Evolutionary conservation across 2,797 vertebrate species (phyloP), one percentile per base, ranked within the genome.

Genomic region (Danio choprae): DNA sequence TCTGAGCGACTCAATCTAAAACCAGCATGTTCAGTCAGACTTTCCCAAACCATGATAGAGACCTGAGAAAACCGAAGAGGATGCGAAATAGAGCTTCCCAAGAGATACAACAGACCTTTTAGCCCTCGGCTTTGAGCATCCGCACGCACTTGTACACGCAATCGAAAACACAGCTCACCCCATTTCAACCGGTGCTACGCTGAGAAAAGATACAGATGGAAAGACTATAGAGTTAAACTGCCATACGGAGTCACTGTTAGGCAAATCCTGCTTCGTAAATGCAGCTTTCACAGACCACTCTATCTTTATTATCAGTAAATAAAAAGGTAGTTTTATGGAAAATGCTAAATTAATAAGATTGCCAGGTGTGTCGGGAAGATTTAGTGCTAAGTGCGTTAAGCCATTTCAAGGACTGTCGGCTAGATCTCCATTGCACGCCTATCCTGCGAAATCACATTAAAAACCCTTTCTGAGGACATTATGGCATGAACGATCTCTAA

Each of bases 391-490:
- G 51, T 22, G 9, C 74, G 69, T 65, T 69, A 71, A 62, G 51
- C 38, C 72, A 62, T 80, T 72, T 65, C 10, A 70, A 60, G 43
- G 56, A 51, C 18, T 70, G 48, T 69, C 44, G 15, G 62, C 6
- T 70, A 46, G 50, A 74, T 38, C 13, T 56, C 43, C 53, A 13
- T 43, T 63, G 40, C 56, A 55, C 22, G 36, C 60, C 13, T 50
- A 65, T 20, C 20, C n/a, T 22, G 46, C 13, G 16, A 83, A 68
- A 82, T 74, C 77, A 68, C 36, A 78, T 82, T 80, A 55, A 67
- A 56, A 56, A 18, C 48, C 58, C 40, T 29, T 63, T 16, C 29
- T 8, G 1, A 60, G 72, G 55, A 38, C 36, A 72, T 46, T 56
- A 55, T 51, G 58, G 8, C 50, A 59, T 60, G 58, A 59, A 50